Base-by-base conservation (phyloP, 1,140 invertebrate species). In the Neodiprion virginianus region DNA sequence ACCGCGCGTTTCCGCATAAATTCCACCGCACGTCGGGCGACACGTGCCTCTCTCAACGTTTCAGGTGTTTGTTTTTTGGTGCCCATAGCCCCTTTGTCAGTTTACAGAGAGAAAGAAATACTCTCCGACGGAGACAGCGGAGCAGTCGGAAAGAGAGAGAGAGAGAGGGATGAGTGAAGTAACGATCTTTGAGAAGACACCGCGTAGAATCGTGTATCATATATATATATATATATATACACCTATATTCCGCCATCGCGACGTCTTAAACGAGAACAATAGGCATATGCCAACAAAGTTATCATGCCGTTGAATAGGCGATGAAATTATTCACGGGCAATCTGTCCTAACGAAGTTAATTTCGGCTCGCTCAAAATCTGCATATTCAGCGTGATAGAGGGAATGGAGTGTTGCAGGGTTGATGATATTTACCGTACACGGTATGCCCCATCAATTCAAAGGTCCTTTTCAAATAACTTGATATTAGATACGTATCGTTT, bases 281-380 rank as follows among this genome's bases (percentile, higher is more conserved):
- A 81, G 82, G 83, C 84, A 82, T 82, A 84, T 81, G 84, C 79
- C 83, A 84, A 85, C 81, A 83, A 84, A 85, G 83, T 85, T 84
- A 84, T 85, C 84, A 80, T 78, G 79, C 77, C 78, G 80, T 78
- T 80, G 82, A 84, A 83, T 82, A 78, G 79, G 78, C 80, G 81
- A 85, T 84, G 83, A 82, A 85, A 85, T 85, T 85, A 85, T 85
- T 85, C 84, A 85, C 84, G 82, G 83, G 82, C 84, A 85, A 85
- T 85, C 84, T 85, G 84, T 85, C 84, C 81, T 84, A 85, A 85
- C 83, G 80, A 80, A 84, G 83, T 86, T 86, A 86, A 84, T 86
- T 86, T 84, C 81, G 82, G 78, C 76, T 75, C 76, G 76, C 75
- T 78, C 76, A 80, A 82, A 85, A 85, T 85, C 83, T 85, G 79